Evolutionary conservation across 2,797 vertebrate species (phyloP).

Genomic region (Cynopterus sphinx): DNA sequence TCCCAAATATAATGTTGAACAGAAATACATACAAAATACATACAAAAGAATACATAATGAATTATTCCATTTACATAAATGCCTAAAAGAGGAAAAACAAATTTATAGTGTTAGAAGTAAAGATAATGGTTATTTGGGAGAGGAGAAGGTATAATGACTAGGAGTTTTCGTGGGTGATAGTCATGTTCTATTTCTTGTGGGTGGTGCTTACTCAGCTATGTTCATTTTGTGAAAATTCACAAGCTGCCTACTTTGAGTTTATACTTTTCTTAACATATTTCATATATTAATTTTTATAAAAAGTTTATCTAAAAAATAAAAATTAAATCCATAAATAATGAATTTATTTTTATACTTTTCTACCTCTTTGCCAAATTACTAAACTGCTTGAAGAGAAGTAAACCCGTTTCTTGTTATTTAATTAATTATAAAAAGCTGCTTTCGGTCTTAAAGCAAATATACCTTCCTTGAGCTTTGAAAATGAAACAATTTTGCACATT

Average conservation of each 20-base stretch:
- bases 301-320: not conserved
- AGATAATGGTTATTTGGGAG: not conserved
- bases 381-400: not conserved
- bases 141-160: not conserved
- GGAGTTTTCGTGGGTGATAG: not conserved
- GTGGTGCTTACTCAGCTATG: not conserved
- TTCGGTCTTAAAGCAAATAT: not conserved
- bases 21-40: not conserved
- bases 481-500: constrained; percentile 11
- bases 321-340: not conserved
- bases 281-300: not conserved
- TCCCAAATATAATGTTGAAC: not conserved
- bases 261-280: not conserved
- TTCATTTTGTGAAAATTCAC: constrained; percentile 2
- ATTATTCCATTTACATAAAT: not conserved
- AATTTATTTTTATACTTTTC: not conserved
- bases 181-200: not conserved
- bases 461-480: not conserved
- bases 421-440: not conserved
- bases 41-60: not conserved
- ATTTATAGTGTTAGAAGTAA: not conserved
- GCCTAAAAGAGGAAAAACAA: not conserved
- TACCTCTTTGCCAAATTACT: not conserved
- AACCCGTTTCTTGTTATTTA: not conserved
- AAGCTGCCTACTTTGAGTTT: not conserved